Evolutionary conservation across 2,113 vertebrate species (phyloP).

Genomic region (Phalacrocorax pelagicus): DNA sequence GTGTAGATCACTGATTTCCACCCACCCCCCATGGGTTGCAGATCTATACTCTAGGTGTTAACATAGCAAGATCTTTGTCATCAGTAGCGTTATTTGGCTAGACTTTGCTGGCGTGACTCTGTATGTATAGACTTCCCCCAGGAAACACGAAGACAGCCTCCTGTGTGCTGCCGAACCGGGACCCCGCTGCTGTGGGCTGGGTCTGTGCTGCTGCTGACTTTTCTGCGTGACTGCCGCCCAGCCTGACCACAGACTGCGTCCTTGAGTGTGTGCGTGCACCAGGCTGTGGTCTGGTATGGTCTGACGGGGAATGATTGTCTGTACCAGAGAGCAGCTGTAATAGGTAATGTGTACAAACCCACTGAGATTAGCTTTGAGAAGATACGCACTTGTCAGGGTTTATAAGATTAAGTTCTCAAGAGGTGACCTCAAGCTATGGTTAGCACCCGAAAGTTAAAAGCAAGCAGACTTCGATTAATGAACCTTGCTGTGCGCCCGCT

Average conservation of each 20-base stretch:
- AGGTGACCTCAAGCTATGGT: not conserved
- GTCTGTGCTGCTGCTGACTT: not conserved
- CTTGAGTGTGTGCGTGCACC: not conserved
- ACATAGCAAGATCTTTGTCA: not conserved
- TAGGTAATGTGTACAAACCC: not conserved
- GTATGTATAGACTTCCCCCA: accelerated
- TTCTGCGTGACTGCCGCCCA: not conserved
- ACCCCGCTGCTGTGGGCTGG: not conserved
- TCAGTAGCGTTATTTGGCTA: not conserved
- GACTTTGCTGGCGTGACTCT: not conserved
- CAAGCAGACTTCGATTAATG: not conserved
- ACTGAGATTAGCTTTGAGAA: not conserved
- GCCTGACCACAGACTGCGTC: accelerated
- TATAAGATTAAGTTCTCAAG: not conserved
- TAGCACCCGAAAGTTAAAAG: not conserved
- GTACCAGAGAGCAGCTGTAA: not conserved
- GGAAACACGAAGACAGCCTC: accelerated
- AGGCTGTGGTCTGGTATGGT: not conserved
- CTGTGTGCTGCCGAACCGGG: accelerated
- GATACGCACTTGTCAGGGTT: not conserved
- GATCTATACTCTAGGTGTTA: not conserved
- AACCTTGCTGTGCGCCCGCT: not conserved
- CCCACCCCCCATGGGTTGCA: not conserved
- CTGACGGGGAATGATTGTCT: not conserved
- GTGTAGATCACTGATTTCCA: not conserved